Conservation (phyloP, 2,797 vertebrate species). For the Fratercula arctica region DNA sequence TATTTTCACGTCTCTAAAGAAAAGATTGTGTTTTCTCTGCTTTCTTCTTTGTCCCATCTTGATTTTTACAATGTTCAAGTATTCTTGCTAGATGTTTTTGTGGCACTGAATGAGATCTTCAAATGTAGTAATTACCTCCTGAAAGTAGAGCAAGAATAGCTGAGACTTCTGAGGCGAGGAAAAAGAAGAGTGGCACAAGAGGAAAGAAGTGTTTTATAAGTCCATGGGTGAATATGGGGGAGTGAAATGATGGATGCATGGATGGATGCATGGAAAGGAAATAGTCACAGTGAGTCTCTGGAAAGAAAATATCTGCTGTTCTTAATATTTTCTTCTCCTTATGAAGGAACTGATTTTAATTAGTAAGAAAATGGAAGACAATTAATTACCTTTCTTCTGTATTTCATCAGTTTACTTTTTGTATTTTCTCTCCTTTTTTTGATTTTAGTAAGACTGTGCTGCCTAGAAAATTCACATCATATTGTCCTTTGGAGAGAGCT, state of each 20-base stretch:
- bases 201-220: background rate
- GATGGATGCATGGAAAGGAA: background rate
- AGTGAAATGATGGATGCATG: background rate
- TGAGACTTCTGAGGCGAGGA: background rate
- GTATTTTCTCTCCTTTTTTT: background rate
- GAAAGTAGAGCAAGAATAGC: background rate
- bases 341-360: background rate
- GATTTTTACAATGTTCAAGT: background rate
- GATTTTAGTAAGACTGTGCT: background rate
- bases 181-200: background rate
- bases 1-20: background rate
- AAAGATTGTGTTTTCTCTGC: background rate
- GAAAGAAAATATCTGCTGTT: background rate
- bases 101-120: background rate
- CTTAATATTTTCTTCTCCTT: background rate
- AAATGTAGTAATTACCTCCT: background rate
- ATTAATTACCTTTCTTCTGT: background rate
- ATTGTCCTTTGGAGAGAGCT: background rate
- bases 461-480: background rate
- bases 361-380: background rate
- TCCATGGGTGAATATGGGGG: rapidly evolving
- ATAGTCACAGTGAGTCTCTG: background rate
- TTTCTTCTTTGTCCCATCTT: background rate
- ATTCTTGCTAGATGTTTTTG: background rate
- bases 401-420: background rate